These are phyloP conservation scores for Anoplolepis gracilipes DNA, from an alignment of 1,140 invertebrate species.

Conservation along the genomic window DNA sequence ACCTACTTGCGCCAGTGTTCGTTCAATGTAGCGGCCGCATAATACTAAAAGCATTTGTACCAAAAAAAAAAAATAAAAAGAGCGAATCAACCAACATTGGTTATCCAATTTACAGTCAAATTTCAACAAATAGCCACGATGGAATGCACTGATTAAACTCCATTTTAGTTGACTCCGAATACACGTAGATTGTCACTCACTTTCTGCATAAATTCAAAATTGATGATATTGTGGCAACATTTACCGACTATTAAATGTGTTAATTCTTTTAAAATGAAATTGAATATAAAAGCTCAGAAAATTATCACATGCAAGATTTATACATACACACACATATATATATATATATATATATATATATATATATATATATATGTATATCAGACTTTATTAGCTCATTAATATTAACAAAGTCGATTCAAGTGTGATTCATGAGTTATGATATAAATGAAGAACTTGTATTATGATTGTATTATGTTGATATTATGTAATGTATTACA, in stretches of 20 bases:
- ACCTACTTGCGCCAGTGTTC: background rate
- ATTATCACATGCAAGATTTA: background rate
- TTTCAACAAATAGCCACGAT: slow-evolving; percentile 20
- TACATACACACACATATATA: too few species aligned
- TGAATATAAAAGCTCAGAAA: slow-evolving; percentile 29
- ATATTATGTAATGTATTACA: background rate
- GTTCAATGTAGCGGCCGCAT: background rate
- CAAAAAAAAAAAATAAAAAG: background rate
- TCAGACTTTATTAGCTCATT: background rate
- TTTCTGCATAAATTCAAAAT: slow-evolving; percentile 38
- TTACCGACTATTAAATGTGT: slow-evolving; percentile 34
- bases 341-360: too few species aligned
- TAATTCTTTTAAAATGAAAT: slow-evolving; percentile 28
- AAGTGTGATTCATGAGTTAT: background rate
- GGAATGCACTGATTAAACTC: background rate
- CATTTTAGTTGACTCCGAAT: background rate
- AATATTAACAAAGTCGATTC: background rate
- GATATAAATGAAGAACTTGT: background rate
- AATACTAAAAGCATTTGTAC: background rate
- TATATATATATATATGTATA: too few species aligned
- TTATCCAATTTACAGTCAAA: slow-evolving; percentile 27
- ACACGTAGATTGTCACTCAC: background rate
- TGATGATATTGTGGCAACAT: slow-evolving; percentile 9
- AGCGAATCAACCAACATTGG: background rate
- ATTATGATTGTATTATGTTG: background rate